Evolutionary conservation across 2,113 vertebrate genomes (phyloP).

Genomic region (Antechinus stuartii): DNA sequence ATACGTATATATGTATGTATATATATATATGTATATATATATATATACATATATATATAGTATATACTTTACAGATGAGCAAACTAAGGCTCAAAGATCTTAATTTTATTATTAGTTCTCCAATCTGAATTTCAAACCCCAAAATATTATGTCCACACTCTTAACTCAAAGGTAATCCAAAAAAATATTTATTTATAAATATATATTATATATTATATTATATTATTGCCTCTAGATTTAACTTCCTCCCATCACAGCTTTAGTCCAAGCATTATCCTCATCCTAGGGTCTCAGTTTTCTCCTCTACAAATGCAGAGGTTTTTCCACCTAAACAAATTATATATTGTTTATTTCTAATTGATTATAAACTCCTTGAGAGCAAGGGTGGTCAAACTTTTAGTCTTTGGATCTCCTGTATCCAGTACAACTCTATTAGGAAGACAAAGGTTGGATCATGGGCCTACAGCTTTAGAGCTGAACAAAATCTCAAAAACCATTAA

Average conservation of each 20-base stretch:
- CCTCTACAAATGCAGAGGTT: too few species aligned
- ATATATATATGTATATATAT: too few species aligned
- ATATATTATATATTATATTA: too few species aligned
- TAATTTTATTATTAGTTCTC: neutral
- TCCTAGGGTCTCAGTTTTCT: neutral
- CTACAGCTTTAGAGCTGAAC: neutral
- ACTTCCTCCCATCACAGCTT: neutral
- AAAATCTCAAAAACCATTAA: neutral
- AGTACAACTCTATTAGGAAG: neutral
- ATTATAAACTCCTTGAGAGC: neutral
- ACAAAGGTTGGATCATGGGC: neutral
- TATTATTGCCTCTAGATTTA: neutral
- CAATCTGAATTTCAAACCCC: fast-evolving
- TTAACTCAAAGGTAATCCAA: neutral
- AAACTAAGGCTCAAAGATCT: neutral
- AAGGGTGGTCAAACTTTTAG: neutral
- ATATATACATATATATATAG: too few species aligned
- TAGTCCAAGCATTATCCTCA: neutral
- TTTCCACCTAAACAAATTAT: too few species aligned
- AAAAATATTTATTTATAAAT: too few species aligned
- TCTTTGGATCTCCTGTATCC: neutral
- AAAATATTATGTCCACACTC: too few species aligned
- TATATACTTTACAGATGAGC: fast-evolving
- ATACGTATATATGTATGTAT: too few species aligned
- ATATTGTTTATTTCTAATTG: neutral